Conservation (phyloP, 2,113 vertebrate species). For the Pseudorhombus dupliciocellatus region DNA sequence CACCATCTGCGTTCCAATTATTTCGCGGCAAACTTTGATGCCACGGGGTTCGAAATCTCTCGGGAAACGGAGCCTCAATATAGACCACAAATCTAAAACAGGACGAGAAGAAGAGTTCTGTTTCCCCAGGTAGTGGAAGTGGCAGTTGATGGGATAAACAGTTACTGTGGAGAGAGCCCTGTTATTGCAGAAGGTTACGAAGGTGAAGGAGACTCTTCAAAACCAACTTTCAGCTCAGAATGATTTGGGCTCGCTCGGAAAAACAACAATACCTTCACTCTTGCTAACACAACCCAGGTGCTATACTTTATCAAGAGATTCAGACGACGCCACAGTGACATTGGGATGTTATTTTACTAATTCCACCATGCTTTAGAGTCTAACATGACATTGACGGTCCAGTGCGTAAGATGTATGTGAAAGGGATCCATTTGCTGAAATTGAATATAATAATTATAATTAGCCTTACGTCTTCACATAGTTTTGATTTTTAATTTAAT, state of each 20-base stretch:
- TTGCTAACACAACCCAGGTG: background rate
- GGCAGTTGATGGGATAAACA: background rate
- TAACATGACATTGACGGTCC: background rate
- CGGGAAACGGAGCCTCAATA: background rate
- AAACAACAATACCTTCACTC: background rate
- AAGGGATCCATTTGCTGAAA: background rate
- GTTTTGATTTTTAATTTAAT: too few relatives aligned
- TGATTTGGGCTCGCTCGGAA: background rate
- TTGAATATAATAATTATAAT: too few relatives aligned
- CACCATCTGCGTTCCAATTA: background rate
- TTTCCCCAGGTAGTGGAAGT: background rate
- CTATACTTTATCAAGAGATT: background rate
- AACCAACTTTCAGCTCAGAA: background rate
- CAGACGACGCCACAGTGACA: background rate
- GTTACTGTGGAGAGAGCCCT: background rate
- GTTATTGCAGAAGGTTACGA: background rate
- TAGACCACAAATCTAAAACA: background rate
- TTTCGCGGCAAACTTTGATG: background rate
- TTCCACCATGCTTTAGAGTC: background rate
- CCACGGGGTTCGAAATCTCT: background rate
- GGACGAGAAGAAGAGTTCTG: background rate
- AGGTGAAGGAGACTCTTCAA: background rate
- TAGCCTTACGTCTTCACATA: too few relatives aligned
- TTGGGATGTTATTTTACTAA: background rate
- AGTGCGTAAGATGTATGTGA: background rate